Percentiles rank a stretch among this genome's conserved stretches.
Evolutionary conservation across 2,888 invertebrate genomes (phyloP).

Genomic region (Eupithecia tripunctaria): DNA sequence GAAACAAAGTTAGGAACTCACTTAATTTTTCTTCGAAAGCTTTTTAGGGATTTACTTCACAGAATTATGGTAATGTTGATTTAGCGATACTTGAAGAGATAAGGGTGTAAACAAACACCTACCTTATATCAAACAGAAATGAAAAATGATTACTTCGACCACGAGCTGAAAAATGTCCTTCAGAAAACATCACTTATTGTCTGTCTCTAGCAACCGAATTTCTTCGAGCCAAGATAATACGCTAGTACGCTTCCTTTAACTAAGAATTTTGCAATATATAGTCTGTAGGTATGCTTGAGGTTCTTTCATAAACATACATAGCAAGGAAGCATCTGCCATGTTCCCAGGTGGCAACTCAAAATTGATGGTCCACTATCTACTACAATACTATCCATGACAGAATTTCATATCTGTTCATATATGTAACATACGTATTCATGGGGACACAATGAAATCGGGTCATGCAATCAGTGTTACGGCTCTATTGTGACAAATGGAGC

Average conservation of each 20-base stretch:
- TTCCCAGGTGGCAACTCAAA: background rate
- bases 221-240: too few species aligned
- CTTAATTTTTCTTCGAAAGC: background rate
- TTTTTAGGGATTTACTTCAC: background rate
- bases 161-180: background rate
- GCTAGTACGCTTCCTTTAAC: too few species aligned
- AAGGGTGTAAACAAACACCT: background rate
- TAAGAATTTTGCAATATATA: too few species aligned
- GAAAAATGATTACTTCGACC: background rate
- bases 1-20: background rate
- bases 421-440: slow-evolving; percentile 58
- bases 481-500: slow-evolving; percentile 60
- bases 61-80: background rate
- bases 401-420: slow-evolving; percentile 31
- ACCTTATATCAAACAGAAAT: background rate
- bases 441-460: slow-evolving; percentile 61
- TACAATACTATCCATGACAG: background rate
- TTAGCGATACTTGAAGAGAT: background rate
- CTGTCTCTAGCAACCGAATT: background rate
- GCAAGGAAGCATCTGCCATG: background rate
- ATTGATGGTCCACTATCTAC: slow-evolving; percentile 46
- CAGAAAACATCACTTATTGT: background rate
- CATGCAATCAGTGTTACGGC: slow-evolving; percentile 65
- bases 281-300: too few species aligned
- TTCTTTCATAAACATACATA: too few species aligned